Conservation (phyloP, 2,113 vertebrate genomes). For the Clarias macrocephalus region DNA sequence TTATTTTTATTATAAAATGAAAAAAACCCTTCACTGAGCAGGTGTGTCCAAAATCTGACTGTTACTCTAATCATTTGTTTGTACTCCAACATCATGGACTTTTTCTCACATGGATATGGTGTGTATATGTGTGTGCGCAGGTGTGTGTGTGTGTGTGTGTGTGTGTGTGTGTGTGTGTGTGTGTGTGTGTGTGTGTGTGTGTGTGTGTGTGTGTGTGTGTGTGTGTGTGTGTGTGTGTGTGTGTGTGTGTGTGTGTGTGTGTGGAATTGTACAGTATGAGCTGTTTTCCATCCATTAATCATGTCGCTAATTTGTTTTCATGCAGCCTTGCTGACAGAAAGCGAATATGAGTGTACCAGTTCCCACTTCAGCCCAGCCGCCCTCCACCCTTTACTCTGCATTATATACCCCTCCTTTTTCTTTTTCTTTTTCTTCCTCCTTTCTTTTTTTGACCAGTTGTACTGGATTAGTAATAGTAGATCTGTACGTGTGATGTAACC, state of each 20-base stretch:
- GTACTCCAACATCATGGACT: neutral
- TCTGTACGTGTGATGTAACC: neutral
- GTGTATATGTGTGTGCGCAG: neutral
- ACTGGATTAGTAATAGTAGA: constrained; percentile 10
- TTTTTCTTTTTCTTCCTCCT: neutral
- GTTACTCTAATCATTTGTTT: constrained; percentile 5
- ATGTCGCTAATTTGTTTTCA: constrained; percentile 77
- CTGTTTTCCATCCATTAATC: constrained; percentile 90
- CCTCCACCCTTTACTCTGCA: neutral
- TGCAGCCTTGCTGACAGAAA: constrained; percentile 69
- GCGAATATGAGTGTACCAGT: constrained; percentile 63
- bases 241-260: neutral
- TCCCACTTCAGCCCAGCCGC: constrained; percentile 9
- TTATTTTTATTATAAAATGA: neutral
- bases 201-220: constrained; percentile 3
- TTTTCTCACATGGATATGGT: constrained; percentile 5
- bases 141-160: constrained; percentile 5
- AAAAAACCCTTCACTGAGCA: neutral
- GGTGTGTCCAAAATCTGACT: neutral
- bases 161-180: neutral
- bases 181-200: neutral
- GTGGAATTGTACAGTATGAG: constrained; percentile 72
- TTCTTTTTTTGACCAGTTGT: constrained; percentile 13
- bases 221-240: neutral
- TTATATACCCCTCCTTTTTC: neutral